Evolutionary conservation across 64 coral and sea anemone genomes (phyloP), one percentile per base, ranked within the genome.

Genomic region (Anthopleura sola): DNA sequence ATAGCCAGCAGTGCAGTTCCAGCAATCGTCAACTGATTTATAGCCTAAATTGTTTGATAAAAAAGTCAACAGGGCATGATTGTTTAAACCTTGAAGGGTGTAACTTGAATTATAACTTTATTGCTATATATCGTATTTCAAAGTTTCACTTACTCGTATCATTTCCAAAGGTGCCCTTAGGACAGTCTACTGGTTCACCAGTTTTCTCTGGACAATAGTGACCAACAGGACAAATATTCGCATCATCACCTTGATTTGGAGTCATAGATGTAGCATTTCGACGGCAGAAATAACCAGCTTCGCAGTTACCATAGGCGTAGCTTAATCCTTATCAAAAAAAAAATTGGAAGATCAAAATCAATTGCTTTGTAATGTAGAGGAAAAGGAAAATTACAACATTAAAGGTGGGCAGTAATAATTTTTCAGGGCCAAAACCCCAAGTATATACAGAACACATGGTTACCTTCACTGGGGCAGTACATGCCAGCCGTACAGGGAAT

Each of bases 1-100:
- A 24, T 77, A 92, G 37, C 96, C 96, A 86, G 96, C 92, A 68
- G 92, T 94, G 37, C 96, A 98, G 86, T 92, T 90, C 89, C 87
- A 88, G 39, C 96, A 98, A 56, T 98, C 96, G 82, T 89, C 88
- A 40, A 92, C 89, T 24, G 68, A 85, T 54, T 94, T 98, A 78
- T 92, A 94, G 3, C 89, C 96, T 98, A 62, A 78, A 89, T 60
- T 16, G 7, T 62, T 62, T n/a, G n/a, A 26, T 26, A 62, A 62
- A 26, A 26, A 28, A n/a, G 4, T 62, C 6, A 53, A 53, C 1
- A 53, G 6, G 2, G 0, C 16, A 53, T 53, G 50, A 13, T 53
- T 15, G 7, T 17, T 53, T 17, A 53, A 53, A 53, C 12, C 2
- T 53, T 53, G 50, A 0, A 53, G 13, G 16, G 50, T 1, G 40